Percentiles rank a stretch among this genome's conserved stretches.
Conservation (phyloP, 1,140 invertebrate species). For the Listronotus oregonensis region DNA sequence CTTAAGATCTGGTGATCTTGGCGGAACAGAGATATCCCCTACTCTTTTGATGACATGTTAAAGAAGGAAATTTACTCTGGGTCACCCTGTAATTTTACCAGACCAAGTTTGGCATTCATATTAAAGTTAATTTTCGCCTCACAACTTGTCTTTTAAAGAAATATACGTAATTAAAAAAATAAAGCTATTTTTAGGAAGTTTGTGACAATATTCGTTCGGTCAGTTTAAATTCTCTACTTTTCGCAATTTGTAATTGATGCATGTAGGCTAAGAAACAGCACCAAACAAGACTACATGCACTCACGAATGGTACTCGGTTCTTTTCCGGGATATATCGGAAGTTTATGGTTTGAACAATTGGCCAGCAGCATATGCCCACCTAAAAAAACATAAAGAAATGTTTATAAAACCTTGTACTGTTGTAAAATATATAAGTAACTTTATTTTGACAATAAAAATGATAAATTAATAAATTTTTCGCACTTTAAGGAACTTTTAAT, state of each 20-base stretch:
- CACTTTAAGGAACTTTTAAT: too few species aligned
- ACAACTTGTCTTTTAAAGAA: neutral
- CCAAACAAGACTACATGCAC: constrained; percentile 82
- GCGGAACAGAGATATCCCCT: too few species aligned
- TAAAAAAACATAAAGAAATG: constrained; percentile 54
- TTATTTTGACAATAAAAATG: too few species aligned
- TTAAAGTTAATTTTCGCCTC: neutral
- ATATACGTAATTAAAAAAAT: neutral
- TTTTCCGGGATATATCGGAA: constrained; percentile 76
- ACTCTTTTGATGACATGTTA: too few species aligned
- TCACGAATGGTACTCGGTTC: constrained; percentile 83
- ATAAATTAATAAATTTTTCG: too few species aligned
- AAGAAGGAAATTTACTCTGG: too few species aligned
- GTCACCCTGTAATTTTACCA: neutral
- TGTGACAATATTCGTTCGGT: constrained; percentile 4
- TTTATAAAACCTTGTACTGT: too few species aligned
- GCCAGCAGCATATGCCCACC: constrained; percentile 82
- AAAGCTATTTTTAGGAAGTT: neutral
- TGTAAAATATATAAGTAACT: too few species aligned
- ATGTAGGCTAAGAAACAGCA: constrained; percentile 85
- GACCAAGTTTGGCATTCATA: neutral
- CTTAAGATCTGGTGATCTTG: too few species aligned
- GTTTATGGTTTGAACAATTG: constrained; percentile 80
- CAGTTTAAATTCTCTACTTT: constrained; percentile 47
- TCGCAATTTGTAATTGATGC: constrained; percentile 70